Conservation (phyloP, 2,888 invertebrate species). For the Merodon equestris region DNA sequence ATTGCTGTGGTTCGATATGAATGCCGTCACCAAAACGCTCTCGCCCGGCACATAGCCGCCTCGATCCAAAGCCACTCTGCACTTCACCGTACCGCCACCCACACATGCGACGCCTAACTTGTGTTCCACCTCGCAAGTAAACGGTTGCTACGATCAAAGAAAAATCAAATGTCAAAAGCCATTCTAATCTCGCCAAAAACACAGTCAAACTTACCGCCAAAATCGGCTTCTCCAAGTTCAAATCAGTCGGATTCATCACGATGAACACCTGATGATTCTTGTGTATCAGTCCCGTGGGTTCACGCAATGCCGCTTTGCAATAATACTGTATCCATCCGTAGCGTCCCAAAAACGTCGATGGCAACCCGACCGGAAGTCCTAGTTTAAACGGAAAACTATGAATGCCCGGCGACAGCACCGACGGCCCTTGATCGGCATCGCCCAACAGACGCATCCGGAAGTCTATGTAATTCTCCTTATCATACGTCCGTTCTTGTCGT, state of each 20-base stretch:
- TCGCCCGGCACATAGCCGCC: constrained; percentile 98
- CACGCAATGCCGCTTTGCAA: constrained; percentile 92
- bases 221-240: constrained; percentile 93
- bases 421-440: constrained; percentile 90
- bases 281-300: constrained; percentile 91
- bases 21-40: constrained; percentile 91
- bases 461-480: constrained; percentile 96
- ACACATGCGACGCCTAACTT: constrained; percentile 93
- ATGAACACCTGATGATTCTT: constrained; percentile 98
- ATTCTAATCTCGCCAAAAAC: background rate
- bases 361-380: constrained; percentile 92
- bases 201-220: constrained; percentile 85
- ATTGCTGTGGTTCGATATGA: constrained; percentile 90
- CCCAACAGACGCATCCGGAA: constrained; percentile 95
- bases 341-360: constrained; percentile 95
- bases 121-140: constrained; percentile 94
- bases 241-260: constrained; percentile 96
- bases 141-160: constrained; percentile 91
- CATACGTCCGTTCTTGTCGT: constrained; percentile 90
- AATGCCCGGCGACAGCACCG: constrained; percentile 93
- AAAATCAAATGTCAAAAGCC: constrained; percentile 69
- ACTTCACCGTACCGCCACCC: constrained; percentile 91
- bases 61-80: constrained; percentile 91
- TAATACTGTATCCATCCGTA: constrained; percentile 98
- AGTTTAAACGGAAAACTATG: constrained; percentile 97